A percentile compares a stretch with the other conserved stretches of the same genome.
These are phyloP conservation scores for Drosophila pegasa DNA, from an alignment of 2,888 invertebrate genomes.

Conservation along the genomic window DNA sequence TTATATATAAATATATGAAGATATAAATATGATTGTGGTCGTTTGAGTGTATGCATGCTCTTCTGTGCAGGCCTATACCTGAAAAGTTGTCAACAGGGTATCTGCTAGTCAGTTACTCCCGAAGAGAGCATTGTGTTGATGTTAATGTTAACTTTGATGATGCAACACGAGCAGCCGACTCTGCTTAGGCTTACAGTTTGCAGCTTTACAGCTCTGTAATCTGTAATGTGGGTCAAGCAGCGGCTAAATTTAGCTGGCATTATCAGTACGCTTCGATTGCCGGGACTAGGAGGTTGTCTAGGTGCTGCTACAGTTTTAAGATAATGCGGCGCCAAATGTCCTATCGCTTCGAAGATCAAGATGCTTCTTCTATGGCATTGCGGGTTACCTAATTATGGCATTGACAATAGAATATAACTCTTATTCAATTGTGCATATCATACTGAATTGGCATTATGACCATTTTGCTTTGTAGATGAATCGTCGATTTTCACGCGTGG, in stretches of 20 bases:
- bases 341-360: constrained; percentile 78
- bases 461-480: constrained; percentile 85
- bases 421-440: background rate
- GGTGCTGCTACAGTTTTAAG: constrained; percentile 10
- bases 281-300: constrained; percentile 44
- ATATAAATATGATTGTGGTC: background rate
- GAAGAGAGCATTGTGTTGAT: background rate
- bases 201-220: constrained; percentile 51
- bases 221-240: constrained; percentile 68
- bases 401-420: background rate
- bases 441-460: background rate
- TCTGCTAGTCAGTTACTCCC: background rate
- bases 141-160: constrained; percentile 38
- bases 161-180: constrained; percentile 34
- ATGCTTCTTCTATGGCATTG: constrained; percentile 50
- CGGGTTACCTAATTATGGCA: constrained; percentile 42
- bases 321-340: constrained; percentile 80
- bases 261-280: constrained; percentile 59
- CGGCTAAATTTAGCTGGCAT: constrained; percentile 53
- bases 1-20: background rate
- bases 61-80: too few species aligned
- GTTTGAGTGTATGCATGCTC: too few species aligned
- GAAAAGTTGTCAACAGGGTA: too few species aligned
- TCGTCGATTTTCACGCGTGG: constrained; percentile 93
- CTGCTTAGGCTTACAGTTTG: constrained; percentile 13